Evolutionary conservation across 1,140 invertebrate genomes (phyloP), one percentile per base, ranked within the genome.

Genomic region (Tetramorium alpestre): DNA sequence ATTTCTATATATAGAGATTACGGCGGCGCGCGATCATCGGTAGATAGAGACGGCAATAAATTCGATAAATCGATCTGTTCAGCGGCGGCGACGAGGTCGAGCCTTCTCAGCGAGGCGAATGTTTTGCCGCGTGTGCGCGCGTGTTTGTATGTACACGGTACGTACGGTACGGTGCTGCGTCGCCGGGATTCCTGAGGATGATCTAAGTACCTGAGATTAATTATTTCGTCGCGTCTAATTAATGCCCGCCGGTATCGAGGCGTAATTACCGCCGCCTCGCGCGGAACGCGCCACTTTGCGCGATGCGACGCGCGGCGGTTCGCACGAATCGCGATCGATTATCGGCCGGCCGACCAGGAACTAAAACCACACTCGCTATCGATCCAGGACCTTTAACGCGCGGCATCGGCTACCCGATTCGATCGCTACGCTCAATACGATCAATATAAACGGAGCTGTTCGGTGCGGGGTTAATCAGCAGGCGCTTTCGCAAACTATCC

Each of bases 201-300:
- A 92, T 93, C 88, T 90, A 92, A 92, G 73, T 73, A 72, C 49
- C n/a, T 49, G 89, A 91, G 91, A 93, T 92, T 93, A 93, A 93
- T 93, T 93, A 92, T 92, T 93, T 93, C 85, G 90, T 92, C 89
- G 88, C 84, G 87, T 92, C 81, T 89, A 93, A 93, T 93, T 92
- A 93, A 93, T 92, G 90, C 77, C 77, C 86, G 84, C 41, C 87
- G 80, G 73, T 81, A 54, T 65, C 22, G 73, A 76, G 60, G 56
- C 64, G 86, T 88, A 88, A 92, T 92, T 89, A 90, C 64, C 18
- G 64, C 73, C 41, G 86, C 47, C 33, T 51, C 22, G 81, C 80
- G 44, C 60, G 72, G 72, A 54, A 67, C 62, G 87, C 65, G 85
- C 58, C 80, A 76, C 64, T 70, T 76, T 51, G 60, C 22, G 22